Conservation (phyloP, 2,888 invertebrate genomes). For the Cephus rjabovi region DNA sequence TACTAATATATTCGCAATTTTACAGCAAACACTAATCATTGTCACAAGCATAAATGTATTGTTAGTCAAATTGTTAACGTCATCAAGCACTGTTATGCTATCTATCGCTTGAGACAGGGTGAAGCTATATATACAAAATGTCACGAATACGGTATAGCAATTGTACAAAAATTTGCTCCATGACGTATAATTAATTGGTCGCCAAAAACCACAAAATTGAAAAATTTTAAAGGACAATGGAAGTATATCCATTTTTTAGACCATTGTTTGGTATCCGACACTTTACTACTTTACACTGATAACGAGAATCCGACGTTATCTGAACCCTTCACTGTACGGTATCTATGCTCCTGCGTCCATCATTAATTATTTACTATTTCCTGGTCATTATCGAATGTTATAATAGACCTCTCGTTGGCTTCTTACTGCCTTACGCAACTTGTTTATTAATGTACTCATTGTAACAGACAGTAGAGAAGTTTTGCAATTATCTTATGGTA, state of each 20-base stretch:
- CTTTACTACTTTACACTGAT: too few relatives aligned
- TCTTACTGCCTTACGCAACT: too few relatives aligned
- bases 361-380: too few relatives aligned
- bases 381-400: too few relatives aligned
- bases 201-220: background rate
- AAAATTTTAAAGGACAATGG: background rate
- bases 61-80: background rate
- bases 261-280: background rate
- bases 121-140: background rate
- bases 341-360: too few relatives aligned
- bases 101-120: background rate
- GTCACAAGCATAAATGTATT: background rate
- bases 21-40: slow-evolving; percentile 18
- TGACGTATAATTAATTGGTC: background rate
- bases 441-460: too few relatives aligned
- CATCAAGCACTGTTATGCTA: background rate
- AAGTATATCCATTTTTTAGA: background rate
- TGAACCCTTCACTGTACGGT: too few relatives aligned
- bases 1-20: slow-evolving; percentile 1
- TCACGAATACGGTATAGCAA: background rate
- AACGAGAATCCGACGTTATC: too few relatives aligned
- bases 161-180: background rate
- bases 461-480: too few relatives aligned
- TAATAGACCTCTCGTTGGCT: too few relatives aligned
- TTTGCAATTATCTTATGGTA: too few relatives aligned